A percentile compares a stretch with the other conserved stretches of the same genome.
Conservation (phyloP, 2,113 vertebrate genomes). For the Prinia subflava region DNA sequence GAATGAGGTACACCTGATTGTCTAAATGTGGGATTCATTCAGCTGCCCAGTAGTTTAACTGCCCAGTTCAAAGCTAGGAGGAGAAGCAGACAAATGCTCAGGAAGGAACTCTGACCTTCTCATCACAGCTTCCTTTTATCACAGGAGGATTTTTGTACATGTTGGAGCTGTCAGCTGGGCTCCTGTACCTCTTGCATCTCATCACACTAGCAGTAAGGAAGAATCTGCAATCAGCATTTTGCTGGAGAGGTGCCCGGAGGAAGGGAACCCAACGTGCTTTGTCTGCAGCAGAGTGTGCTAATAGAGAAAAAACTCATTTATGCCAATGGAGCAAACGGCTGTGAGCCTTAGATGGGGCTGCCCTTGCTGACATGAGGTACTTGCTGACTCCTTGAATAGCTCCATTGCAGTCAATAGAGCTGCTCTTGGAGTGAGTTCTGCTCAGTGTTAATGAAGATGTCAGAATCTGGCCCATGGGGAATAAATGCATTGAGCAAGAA, state of each 20-base stretch:
- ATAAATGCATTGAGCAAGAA: constrained; percentile 43
- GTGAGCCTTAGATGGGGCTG: constrained; percentile 25
- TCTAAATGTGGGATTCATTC: background rate
- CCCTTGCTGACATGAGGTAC: constrained; percentile 14
- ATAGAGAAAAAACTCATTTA: background rate
- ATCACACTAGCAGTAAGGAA: background rate
- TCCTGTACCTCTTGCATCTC: background rate
- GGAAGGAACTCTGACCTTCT: background rate
- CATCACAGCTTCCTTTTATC: background rate
- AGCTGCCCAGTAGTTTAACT: background rate
- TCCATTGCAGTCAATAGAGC: background rate
- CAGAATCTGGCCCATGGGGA: background rate
- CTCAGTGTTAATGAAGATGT: constrained; percentile 46
- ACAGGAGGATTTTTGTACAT: background rate
- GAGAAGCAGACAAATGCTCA: background rate
- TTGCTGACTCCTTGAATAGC: constrained; percentile 31
- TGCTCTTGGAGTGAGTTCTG: background rate
- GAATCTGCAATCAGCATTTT: background rate
- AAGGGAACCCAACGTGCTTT: background rate
- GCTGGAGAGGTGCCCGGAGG: background rate
- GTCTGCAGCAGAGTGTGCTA: background rate
- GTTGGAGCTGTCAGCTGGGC: background rate
- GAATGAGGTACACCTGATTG: background rate
- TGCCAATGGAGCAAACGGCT: background rate
- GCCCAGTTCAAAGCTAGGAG: background rate